phyloP scores from a whole-genome alignment of 2,888 invertebrate species.

The Buathra laborator region DNA sequence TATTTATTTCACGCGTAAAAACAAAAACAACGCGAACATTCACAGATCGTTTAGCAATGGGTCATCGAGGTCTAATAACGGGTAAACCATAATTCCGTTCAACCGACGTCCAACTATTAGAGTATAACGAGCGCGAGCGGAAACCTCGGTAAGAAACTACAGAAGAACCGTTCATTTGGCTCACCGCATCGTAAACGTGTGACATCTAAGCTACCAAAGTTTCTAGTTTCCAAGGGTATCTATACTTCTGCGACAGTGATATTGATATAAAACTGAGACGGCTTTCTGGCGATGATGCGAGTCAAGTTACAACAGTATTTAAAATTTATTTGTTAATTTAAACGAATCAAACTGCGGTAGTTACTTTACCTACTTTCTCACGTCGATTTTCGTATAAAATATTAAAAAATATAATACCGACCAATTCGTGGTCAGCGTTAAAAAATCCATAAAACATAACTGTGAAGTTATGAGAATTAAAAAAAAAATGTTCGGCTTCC shows the following conservation, averaged over 20 bases:
- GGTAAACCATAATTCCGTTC: conserved; percentile 5
- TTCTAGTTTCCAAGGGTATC: not conserved
- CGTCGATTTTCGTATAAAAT: too few species aligned
- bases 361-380: too few species aligned
- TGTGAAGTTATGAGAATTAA: too few species aligned
- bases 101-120: not conserved
- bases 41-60: not conserved
- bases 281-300: not conserved
- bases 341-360: too few species aligned
- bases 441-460: too few species aligned
- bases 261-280: not conserved
- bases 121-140: not conserved
- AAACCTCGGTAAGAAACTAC: not conserved
- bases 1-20: not conserved
- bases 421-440: too few species aligned
- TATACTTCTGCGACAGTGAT: not conserved
- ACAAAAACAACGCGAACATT: not conserved
- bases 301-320: not conserved
- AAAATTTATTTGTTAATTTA: too few species aligned
- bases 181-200: not conserved
- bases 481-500: too few species aligned
- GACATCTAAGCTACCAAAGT: not conserved
- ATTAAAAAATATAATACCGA: too few species aligned
- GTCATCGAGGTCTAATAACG: not conserved
- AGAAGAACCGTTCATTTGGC: not conserved